These are phyloP conservation scores for Bombyx huttoni DNA, from an alignment of 2,888 invertebrate genomes.

Conservation along the genomic window DNA sequence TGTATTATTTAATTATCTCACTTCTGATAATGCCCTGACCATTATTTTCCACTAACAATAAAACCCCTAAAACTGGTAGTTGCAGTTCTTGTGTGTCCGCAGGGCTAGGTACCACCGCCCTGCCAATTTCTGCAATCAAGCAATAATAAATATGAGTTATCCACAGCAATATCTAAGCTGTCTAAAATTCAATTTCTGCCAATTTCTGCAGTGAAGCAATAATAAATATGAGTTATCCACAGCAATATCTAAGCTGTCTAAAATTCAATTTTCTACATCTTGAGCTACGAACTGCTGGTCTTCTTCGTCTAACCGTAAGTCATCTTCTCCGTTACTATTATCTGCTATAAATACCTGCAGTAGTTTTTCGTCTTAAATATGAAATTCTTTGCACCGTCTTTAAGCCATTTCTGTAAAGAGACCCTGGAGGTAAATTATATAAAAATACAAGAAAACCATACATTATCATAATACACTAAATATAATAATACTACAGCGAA, in stretches of 20 bases:
- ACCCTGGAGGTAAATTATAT: no score
- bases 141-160: slow-evolving; percentile 5
- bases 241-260: slow-evolving; percentile 9
- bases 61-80: no score
- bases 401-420: slow-evolving; percentile 10
- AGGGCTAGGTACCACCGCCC: no score
- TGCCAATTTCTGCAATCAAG: no score
- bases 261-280: slow-evolving; percentile 3
- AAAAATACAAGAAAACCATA: no score
- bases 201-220: no score
- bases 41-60: no score
- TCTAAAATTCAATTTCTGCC: slow-evolving; percentile 7
- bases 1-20: no score
- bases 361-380: slow-evolving; percentile 4
- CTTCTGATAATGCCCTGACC: no score
- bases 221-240: slow-evolving; percentile 6
- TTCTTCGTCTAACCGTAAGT: slow-evolving; percentile 10
- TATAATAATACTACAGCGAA: no score
- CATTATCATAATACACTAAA: no score
- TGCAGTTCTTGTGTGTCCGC: no score
- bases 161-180: slow-evolving; percentile 8
- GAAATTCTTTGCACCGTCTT: background rate
- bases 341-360: slow-evolving; percentile 9
- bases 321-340: slow-evolving; percentile 11
- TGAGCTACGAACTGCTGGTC: slow-evolving; percentile 6